Conservation (phyloP, 2,113 vertebrate genomes). For the Bombycilla garrulus region DNA sequence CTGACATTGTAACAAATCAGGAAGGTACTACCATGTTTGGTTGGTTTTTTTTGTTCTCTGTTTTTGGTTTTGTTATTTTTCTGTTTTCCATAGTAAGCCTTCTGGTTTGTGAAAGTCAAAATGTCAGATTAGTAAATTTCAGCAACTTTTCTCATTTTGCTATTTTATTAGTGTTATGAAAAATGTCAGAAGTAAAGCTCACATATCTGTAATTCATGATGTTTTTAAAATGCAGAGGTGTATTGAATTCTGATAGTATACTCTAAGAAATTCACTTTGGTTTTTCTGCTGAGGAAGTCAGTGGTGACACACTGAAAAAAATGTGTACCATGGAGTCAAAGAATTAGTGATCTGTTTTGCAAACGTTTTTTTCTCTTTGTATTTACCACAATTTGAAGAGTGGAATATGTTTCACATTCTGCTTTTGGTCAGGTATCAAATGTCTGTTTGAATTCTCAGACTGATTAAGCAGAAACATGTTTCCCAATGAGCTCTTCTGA, state of each 20-base stretch:
- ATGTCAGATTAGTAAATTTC: not conserved
- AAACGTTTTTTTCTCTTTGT: not conserved
- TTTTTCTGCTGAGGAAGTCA: not conserved
- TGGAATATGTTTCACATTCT: not conserved
- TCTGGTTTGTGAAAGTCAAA: not conserved
- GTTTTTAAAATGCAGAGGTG: not conserved
- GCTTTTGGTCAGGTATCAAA: not conserved
- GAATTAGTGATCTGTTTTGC: not conserved
- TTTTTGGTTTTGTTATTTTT: not conserved
- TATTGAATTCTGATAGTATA: not conserved
- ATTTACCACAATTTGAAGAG: not conserved
- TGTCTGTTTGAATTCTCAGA: not conserved
- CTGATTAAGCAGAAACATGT: not conserved
- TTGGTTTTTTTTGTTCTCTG: not conserved
- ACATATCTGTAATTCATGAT: not conserved
- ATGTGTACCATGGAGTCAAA: not conserved
- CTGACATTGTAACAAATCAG: not conserved
- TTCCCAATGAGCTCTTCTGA: not conserved
- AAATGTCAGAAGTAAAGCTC: not conserved
- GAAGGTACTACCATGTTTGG: not conserved
- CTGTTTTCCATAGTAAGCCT: not conserved
- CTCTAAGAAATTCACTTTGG: rapidly evolving
- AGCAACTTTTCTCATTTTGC: not conserved
- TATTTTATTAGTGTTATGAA: not conserved
- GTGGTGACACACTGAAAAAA: not conserved